Base-by-base conservation (phyloP, 2,888 invertebrate genomes). In the Lysandra bellargus region DNA sequence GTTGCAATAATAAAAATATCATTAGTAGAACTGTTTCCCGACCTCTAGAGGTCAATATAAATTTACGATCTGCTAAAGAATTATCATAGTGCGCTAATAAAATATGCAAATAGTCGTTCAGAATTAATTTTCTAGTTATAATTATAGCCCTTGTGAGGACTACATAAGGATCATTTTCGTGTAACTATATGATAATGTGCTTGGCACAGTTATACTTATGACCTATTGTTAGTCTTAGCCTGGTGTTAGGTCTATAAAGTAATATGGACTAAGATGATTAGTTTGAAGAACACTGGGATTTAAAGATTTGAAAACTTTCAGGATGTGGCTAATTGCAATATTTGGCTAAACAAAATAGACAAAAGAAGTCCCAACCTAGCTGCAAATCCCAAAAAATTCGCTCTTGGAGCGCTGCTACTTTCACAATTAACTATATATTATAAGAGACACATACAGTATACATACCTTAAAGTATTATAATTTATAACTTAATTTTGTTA, bases 21-120 rank as follows among this genome's bases (percentile, higher is more conserved):
- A 69, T 69, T 69, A 37, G 33, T 9, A 64, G 17, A 37, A 33
- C 69, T 37, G 64, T 30, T 69, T 61, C 7, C 9, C 23, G 64
- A 64, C 30, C 64, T 64, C 64, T 4, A 69, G 69, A 37, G 69
- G 69, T 69, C 69, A 37, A 14, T 9, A 30, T 30, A 30, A 69
- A 37, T 69, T 69, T 69, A 69, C 33, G 69, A 69, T 37, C 69
- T 69, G 69, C 33, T 69, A 17, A 37, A 14, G 69, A 69, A 69
- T 69, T 17, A 37, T 30, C 5, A 23, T 33, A 37, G 14, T 37
- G 30, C 33, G 69, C 69, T 69, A 33, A 4, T 69, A 69, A 69
- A 69, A 1, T 30, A 69, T 33, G 14, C 33, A 14, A 14, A 14
- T 17, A 12, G 53, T 3, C 57, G 17, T 17, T 57, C 57, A 57